Percentiles rank a stretch among this genome's conserved stretches.
These are phyloP conservation scores for Caenorhabditis sulstoni DNA, from an alignment of 2,888 invertebrate species.

Conservation along the genomic window DNA sequence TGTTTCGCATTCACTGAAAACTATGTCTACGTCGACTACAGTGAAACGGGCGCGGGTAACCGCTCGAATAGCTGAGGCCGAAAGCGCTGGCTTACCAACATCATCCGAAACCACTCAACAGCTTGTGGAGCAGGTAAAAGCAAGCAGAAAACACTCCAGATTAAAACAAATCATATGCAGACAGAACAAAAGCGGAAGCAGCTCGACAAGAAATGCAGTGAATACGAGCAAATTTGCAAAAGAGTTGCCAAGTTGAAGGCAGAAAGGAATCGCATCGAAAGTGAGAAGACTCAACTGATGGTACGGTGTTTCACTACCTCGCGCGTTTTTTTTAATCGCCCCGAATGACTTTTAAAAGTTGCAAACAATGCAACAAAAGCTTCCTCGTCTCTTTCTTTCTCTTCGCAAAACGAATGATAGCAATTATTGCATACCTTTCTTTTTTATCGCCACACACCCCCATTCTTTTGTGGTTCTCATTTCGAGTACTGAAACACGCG, in stretches of 20 bases:
- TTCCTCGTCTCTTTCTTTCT: constrained; percentile 1
- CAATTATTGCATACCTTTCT: neutral
- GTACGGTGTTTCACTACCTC: constrained; percentile 1
- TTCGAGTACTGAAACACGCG: constrained; percentile 3
- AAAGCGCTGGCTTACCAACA: constrained; percentile 49
- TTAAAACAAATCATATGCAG: constrained; percentile 22
- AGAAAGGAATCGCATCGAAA: constrained; percentile 28
- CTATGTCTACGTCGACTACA: constrained; percentile 40
- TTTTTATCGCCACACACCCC: constrained; percentile 1
- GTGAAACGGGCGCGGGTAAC: constrained; percentile 57
- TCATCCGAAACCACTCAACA: constrained; percentile 51
- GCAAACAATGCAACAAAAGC: neutral
- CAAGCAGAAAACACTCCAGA: neutral
- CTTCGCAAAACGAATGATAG: constrained; percentile 20
- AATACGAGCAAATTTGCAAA: constrained; percentile 60
- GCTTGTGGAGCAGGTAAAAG: constrained; percentile 52
- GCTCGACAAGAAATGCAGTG: constrained; percentile 58
- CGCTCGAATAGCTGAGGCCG: constrained; percentile 56
- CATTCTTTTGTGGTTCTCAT: neutral
- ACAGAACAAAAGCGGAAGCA: constrained; percentile 55
- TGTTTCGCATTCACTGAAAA: neutral
- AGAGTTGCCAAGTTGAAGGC: constrained; percentile 33
- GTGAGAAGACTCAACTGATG: constrained; percentile 21
- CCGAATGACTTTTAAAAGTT: constrained; percentile 37
- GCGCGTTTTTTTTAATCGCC: constrained; percentile 7